A percentile compares a stretch with the other conserved stretches of the same genome.
Evolutionary conservation across 53 echinoderm and acorn worm genomes (phyloP).

Genomic region (Astropecten irregularis): DNA sequence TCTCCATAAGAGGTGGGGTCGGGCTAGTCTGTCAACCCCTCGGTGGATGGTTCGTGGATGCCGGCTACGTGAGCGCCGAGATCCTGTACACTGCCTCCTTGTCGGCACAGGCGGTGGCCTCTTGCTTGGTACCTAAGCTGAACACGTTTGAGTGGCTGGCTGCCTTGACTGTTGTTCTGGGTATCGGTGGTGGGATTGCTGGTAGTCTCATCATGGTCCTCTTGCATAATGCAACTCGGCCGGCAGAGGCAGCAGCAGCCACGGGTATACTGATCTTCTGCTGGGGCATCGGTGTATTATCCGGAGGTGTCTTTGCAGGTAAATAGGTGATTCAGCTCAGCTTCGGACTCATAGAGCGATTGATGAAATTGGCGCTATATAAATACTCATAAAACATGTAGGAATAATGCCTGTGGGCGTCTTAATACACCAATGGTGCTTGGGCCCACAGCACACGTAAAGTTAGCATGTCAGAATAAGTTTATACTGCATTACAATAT

Average conservation of each 20-base stretch:
- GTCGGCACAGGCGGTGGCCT: neutral
- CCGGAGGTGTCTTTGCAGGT: constrained; percentile 1
- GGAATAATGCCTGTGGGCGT: no score
- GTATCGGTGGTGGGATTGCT: neutral
- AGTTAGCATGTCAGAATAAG: no score
- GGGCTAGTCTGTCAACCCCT: neutral
- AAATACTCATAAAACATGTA: no score
- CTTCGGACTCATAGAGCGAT: no score
- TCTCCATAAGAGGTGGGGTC: neutral
- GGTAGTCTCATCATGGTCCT: neutral
- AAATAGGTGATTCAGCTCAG: no score
- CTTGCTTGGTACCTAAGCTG: neutral
- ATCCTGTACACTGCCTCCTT: neutral
- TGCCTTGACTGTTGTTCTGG: neutral
- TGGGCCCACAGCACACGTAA: no score
- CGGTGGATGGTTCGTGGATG: neutral
- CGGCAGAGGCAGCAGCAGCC: neutral
- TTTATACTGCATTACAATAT: no score
- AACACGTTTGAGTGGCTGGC: neutral
- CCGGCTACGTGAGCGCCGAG: neutral
- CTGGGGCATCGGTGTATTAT: neutral
- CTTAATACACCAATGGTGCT: no score
- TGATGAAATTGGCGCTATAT: no score
- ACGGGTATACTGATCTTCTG: neutral
- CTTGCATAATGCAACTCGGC: neutral